Conservation (phyloP, 1,140 invertebrate species). For the Bombus waltoni region DNA sequence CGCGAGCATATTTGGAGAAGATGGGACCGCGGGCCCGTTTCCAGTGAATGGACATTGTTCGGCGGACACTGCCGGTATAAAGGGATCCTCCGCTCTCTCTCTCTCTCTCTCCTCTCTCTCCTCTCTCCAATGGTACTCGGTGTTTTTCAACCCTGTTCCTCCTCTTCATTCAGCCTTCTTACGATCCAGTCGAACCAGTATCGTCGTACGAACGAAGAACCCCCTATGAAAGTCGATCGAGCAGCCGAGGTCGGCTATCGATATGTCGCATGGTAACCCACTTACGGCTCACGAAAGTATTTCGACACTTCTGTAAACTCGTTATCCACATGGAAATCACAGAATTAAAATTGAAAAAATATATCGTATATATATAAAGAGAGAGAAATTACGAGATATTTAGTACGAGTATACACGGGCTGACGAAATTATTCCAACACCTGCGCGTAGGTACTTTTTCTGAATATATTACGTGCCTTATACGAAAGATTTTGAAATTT, state of each 20-base stretch:
- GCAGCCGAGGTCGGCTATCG: conserved; percentile 40
- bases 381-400: too few relatives aligned
- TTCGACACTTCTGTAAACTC: too few relatives aligned
- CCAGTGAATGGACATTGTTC: conserved; percentile 62
- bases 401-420: too few relatives aligned
- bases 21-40: background rate
- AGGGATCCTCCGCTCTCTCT: background rate
- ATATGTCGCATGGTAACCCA: conserved; percentile 44
- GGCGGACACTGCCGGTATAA: background rate
- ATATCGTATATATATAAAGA: too few relatives aligned
- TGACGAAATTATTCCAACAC: too few relatives aligned
- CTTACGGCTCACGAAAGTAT: background rate
- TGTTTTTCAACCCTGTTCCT: conserved; percentile 51
- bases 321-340: too few relatives aligned
- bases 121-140: conserved; percentile 8
- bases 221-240: conserved; percentile 66
- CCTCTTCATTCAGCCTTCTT: conserved; percentile 68
- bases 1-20: conserved; percentile 40
- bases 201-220: conserved; percentile 51
- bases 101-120: background rate
- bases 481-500: too few relatives aligned
- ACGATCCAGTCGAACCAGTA: conserved; percentile 70
- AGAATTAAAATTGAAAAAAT: too few relatives aligned
- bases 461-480: too few relatives aligned
- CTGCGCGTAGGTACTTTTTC: too few relatives aligned